A percentile compares a stretch with the other conserved stretches of the same genome.
Evolutionary conservation across 2,113 vertebrate species (phyloP).

Genomic region (Probosciger aterrimus): DNA sequence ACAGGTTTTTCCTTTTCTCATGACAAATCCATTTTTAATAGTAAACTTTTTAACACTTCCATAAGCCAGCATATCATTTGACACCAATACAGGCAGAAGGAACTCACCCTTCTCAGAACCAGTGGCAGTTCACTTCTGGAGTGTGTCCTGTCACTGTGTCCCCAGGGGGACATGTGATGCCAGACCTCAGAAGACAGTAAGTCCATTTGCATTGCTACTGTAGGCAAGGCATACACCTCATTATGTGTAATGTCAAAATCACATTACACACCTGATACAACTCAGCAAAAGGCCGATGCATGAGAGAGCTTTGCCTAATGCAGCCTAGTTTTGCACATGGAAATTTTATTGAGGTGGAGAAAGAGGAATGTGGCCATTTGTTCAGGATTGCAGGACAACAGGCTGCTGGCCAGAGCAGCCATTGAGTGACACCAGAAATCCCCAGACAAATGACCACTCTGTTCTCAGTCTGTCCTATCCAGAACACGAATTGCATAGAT

Average conservation of each 20-base stretch:
- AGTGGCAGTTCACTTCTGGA: neutral
- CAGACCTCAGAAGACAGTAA: neutral
- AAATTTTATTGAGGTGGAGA: neutral
- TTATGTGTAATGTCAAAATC: neutral
- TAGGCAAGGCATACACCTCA: neutral
- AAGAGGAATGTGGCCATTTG: neutral
- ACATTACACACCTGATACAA: neutral
- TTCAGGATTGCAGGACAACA: neutral
- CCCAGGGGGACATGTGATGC: neutral
- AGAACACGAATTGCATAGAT: neutral
- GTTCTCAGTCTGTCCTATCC: neutral
- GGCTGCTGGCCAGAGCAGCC: neutral
- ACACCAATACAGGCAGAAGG: neutral
- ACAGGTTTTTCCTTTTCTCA: neutral
- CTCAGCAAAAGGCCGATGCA: neutral
- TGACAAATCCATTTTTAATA: neutral
- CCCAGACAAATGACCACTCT: neutral
- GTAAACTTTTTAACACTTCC: neutral
- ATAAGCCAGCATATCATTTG: neutral
- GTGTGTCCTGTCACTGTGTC: neutral
- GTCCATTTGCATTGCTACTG: accelerated
- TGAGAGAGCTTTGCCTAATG: neutral
- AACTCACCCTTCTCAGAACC: neutral
- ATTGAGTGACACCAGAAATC: neutral
- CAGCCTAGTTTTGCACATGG: neutral